Evolutionary conservation across 2,113 vertebrate species (phyloP).

Genomic region (Perccottus glenii): DNA sequence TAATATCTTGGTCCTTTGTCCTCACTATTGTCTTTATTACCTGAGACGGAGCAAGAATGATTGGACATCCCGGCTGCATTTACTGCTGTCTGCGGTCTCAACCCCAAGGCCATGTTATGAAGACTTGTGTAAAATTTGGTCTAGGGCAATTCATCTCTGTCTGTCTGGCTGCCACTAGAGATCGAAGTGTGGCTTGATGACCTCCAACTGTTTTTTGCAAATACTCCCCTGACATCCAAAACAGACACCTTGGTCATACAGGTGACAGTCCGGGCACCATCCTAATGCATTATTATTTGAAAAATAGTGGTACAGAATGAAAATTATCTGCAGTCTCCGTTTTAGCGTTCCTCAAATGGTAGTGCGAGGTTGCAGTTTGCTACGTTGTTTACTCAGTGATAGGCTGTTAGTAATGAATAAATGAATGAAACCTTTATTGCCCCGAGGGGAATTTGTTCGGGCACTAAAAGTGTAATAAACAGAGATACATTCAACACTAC

Average conservation of each 20-base stretch:
- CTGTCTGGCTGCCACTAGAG: conserved; percentile 19
- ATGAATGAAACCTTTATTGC: too few species aligned
- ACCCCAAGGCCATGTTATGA: conserved; percentile 51
- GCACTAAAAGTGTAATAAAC: too few species aligned
- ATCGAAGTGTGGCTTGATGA: conserved; percentile 40
- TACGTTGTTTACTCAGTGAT: too few species aligned
- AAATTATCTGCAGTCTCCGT: neutral
- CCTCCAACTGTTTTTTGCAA: conserved; percentile 15
- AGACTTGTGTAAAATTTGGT: conserved; percentile 43
- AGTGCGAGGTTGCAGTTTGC: neutral
- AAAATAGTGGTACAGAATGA: neutral
- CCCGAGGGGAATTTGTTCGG: too few species aligned
- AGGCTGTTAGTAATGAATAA: too few species aligned
- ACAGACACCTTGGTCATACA: conserved; percentile 21
- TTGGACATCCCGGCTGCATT: conserved; percentile 34
- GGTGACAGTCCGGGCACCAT: neutral
- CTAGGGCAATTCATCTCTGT: conserved; percentile 30
- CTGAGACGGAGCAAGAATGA: conserved; percentile 44
- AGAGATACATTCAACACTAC: too few species aligned
- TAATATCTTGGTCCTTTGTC: conserved; percentile 23
- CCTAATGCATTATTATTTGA: conserved; percentile 1
- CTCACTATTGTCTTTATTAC: conserved; percentile 41
- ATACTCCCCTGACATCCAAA: conserved; percentile 37
- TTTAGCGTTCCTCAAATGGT: neutral
- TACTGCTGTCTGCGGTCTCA: conserved; percentile 25